Evolutionary conservation across 92 coral and sea anemone species (phyloP).

Genomic region (Porites rus): DNA sequence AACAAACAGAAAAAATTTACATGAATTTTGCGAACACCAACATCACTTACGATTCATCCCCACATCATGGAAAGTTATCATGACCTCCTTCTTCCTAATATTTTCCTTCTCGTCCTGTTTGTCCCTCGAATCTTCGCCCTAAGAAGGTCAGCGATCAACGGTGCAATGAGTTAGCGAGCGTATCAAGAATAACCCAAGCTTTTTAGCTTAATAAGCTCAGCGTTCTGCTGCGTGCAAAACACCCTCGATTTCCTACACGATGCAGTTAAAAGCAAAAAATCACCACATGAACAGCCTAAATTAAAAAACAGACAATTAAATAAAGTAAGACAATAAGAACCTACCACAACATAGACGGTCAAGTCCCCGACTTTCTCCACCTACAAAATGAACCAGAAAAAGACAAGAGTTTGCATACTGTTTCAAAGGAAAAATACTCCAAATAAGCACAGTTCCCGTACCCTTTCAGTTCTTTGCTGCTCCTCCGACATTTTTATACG

Average conservation of each 20-base stretch:
- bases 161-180: not conserved
- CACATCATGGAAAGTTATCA: constrained; percentile 97
- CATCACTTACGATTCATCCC: constrained; percentile 91
- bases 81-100: constrained; percentile 88
- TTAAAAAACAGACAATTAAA: not conserved
- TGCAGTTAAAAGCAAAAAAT: not conserved
- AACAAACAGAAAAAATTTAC: not conserved
- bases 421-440: not conserved
- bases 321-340: not conserved
- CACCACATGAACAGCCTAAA: not conserved
- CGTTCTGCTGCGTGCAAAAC: not conserved
- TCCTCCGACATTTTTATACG: constrained; percentile 63
- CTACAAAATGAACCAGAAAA: constrained; percentile 65
- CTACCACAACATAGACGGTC: constrained; percentile 92
- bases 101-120: constrained; percentile 91
- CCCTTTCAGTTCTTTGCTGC: constrained; percentile 66
- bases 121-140: constrained; percentile 90
- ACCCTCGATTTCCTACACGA: not conserved
- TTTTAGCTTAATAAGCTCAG: not conserved
- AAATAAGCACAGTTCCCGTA: constrained; percentile 7
- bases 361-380: constrained; percentile 98
- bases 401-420: constrained; percentile 6
- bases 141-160: not conserved
- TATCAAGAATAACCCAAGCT: not conserved
- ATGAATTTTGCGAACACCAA: not conserved